phyloP scores from a whole-genome alignment of 1,140 invertebrate species.

The Eriocheir sinensis region DNA sequence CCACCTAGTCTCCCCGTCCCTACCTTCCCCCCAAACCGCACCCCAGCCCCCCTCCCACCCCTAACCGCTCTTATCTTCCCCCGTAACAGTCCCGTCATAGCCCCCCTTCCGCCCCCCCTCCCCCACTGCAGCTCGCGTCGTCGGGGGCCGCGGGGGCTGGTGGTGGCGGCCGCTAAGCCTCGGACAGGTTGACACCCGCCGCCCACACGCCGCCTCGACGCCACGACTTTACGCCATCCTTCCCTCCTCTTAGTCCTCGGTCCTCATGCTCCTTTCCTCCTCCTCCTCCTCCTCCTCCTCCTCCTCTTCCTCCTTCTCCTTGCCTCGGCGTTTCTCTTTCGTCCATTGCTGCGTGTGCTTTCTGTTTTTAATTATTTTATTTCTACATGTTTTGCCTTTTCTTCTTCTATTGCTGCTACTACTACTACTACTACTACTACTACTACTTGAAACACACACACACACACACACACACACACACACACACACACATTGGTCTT shows the following conservation, averaged over 20 bases:
- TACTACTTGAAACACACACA: too few relatives aligned
- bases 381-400: too few relatives aligned
- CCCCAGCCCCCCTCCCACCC: too few relatives aligned
- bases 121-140: background rate
- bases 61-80: too few relatives aligned
- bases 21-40: too few relatives aligned
- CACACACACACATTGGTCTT: background rate
- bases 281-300: background rate
- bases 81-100: too few relatives aligned
- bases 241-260: background rate
- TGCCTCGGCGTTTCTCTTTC: background rate
- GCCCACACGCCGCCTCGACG: background rate
- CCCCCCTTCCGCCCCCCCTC: too few relatives aligned
- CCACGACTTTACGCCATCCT: constrained; percentile 1
- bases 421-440: too few relatives aligned
- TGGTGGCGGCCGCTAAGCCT: background rate
- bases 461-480: constrained; percentile 14
- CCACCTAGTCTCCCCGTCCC: too few relatives aligned
- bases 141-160: background rate
- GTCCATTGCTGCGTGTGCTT: background rate
- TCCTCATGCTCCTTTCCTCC: background rate
- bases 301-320: background rate
- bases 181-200: background rate
- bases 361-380: background rate
- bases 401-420: too few relatives aligned